Evolutionary conservation across 2,113 vertebrate genomes (phyloP).

Genomic region (human (Homo sapiens)): DNA sequence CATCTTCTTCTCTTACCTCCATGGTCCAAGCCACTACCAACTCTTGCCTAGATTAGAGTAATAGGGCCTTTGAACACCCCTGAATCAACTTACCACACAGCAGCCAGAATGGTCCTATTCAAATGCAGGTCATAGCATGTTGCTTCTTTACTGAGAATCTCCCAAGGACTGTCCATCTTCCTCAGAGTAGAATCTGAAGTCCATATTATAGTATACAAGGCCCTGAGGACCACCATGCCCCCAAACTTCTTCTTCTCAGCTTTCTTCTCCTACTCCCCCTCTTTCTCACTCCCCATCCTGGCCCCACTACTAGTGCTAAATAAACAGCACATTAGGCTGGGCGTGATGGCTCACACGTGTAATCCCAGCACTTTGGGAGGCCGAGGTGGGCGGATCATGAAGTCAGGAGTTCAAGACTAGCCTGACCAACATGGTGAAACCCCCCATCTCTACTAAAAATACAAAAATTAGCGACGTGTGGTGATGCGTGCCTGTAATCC

Average conservation of each 20-base stretch:
- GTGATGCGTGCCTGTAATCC: too few species aligned
- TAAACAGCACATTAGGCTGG: too few species aligned
- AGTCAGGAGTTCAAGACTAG: too few species aligned
- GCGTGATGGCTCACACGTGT: too few species aligned
- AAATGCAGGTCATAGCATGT: neutral
- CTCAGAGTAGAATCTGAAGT: neutral
- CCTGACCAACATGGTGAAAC: too few species aligned
- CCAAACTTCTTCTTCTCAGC: neutral
- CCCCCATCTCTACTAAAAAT: too few species aligned
- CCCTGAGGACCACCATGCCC: neutral
- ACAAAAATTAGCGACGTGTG: too few species aligned
- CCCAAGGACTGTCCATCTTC: neutral
- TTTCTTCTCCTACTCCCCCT: neutral
- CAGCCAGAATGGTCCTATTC: neutral
- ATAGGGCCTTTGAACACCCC: neutral
- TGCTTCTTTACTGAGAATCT: neutral
- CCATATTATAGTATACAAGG: neutral
- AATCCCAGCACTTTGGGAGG: too few species aligned
- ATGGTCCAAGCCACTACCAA: neutral
- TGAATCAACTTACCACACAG: neutral
- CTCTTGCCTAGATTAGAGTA: neutral
- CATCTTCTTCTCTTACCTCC: neutral
- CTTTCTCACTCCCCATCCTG: accelerated
- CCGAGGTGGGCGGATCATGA: too few species aligned
- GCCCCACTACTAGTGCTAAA: neutral